Conservation (phyloP, 2,113 vertebrate genomes). For the Platycercus adscitus region DNA sequence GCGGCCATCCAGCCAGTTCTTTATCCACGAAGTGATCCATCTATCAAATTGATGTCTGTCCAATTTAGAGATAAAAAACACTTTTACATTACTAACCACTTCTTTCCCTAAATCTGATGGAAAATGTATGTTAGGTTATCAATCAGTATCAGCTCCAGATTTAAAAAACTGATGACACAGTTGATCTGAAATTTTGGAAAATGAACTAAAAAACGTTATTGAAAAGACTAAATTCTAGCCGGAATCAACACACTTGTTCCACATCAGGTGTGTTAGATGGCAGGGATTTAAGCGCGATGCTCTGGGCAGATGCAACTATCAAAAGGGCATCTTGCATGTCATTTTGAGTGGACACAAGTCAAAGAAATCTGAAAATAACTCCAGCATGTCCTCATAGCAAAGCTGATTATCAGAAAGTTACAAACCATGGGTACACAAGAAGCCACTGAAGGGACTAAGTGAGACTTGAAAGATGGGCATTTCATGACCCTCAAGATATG, state of each 20-base stretch:
- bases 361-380: not conserved
- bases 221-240: not conserved
- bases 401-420: not conserved
- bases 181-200: not conserved
- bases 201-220: not conserved
- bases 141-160: not conserved
- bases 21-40: no score
- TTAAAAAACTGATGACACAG: not conserved
- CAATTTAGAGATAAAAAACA: not conserved
- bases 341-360: not conserved
- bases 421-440: not conserved
- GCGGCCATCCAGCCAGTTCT: no score
- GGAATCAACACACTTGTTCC: not conserved
- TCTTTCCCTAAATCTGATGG: not conserved
- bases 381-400: not conserved
- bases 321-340: not conserved
- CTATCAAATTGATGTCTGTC: no score
- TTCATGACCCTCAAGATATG: not conserved
- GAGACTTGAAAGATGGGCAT: not conserved
- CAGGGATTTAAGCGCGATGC: not conserved
- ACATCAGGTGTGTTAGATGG: fast-evolving
- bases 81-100: not conserved
- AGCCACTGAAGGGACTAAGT: not conserved
- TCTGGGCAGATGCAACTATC: not conserved
- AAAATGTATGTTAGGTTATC: not conserved